Conservation (phyloP, 2,113 vertebrate genomes). For the Actenoides hombroni region DNA sequence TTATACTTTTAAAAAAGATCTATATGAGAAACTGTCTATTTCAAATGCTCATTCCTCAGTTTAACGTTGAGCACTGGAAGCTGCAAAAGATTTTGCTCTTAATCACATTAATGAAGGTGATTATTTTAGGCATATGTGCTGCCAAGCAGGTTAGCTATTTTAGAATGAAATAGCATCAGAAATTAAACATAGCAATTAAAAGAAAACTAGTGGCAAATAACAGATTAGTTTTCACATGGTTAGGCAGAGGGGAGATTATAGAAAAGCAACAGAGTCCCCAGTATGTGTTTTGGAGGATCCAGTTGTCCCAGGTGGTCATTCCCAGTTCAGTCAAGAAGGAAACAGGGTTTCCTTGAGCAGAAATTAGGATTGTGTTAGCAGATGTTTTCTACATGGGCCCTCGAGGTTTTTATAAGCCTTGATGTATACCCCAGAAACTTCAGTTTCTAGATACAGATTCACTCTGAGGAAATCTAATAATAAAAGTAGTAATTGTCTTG, state of each 20-base stretch:
- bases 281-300: not conserved
- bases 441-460: not conserved
- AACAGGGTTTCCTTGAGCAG: not conserved
- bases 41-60: not conserved
- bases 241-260: rapidly evolving
- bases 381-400: rapidly evolving
- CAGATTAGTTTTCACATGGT: not conserved
- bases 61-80: not conserved
- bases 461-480: not conserved
- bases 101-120: constrained; percentile 31
- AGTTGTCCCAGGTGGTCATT: not conserved
- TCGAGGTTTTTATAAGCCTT: not conserved
- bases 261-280: not conserved
- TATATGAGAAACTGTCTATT: not conserved
- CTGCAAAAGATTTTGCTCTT: not conserved
- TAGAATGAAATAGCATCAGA: not conserved
- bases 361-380: not conserved
- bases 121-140: constrained; percentile 35
- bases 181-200: constrained; percentile 16
- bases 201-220: not conserved
- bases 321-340: not conserved
- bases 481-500: not conserved
- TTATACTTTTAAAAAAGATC: not conserved
- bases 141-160: constrained; percentile 49
- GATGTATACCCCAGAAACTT: not conserved